Evolutionary conservation across 2,888 invertebrate species (phyloP), one percentile per base, ranked within the genome.

Genomic region (Molorchus minor): DNA sequence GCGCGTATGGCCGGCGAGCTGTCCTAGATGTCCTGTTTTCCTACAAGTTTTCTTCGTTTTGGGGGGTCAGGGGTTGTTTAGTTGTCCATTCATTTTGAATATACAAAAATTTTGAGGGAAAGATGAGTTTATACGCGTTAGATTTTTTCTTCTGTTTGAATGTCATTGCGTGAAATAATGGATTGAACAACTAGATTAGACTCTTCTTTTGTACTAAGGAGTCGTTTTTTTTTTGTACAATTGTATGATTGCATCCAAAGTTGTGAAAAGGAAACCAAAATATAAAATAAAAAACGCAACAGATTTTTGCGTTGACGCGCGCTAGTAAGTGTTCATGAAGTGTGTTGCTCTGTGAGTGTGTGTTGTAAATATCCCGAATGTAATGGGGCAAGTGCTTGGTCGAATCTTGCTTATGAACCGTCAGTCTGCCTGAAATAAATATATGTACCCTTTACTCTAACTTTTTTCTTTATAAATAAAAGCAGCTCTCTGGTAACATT

Each of bases 401-500:
- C 40, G 53, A 44, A 54, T 36, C 40, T 49, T 35, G 29, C 44
- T 45, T 46, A 19, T 60, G 30, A 49, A 49, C 45, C 53, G 40
- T 47, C 49, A 44, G 49, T 38, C 49, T 55, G 59, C 73, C 70
- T 33, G 71, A 72, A 75, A 77, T 80, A 80, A 80, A 81, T 80
- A 80, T 75, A 79, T 81, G 80, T 78, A 80, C 80, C 80, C 80
- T 79, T 76, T 71, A 71, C 72, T 75, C 71, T 75, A 75, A 71
- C 58, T 65, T 71, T 72, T 70, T 70, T 76, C n/a, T 74, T 75
- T 77, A 79, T 77, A 77, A 78, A 79, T 79, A 78, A 71, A 72
- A 68, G 67, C 77, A 77, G 74, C 74, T 76, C 73, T 78, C 75
- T 79, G 79, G 79, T 80, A 80, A 80, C 80, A 79, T 80, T 77